These are phyloP conservation scores for Pachydiplax longipennis DNA, from an alignment of 2,888 invertebrate genomes.

Conservation along the genomic window DNA sequence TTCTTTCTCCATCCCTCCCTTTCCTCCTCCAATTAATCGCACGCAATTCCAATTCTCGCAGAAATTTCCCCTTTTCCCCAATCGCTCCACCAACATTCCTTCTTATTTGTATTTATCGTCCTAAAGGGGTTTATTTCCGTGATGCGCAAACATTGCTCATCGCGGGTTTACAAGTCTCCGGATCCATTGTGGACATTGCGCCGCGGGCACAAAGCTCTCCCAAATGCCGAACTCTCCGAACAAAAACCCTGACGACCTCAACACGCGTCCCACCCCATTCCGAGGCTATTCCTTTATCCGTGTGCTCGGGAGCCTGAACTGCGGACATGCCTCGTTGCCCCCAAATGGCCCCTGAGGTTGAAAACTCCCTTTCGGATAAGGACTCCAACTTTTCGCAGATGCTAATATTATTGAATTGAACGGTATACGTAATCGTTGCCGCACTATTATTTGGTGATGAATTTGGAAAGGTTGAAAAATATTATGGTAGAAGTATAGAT, in stretches of 20 bases:
- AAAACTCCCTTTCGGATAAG: neutral
- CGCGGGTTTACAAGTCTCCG: neutral
- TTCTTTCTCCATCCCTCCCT: too few relatives aligned
- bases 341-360: constrained; percentile 3
- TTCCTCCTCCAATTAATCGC: too few relatives aligned
- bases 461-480: too few relatives aligned
- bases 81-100: neutral
- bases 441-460: too few relatives aligned
- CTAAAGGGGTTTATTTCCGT: neutral
- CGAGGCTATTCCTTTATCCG: neutral
- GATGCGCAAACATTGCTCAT: neutral
- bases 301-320: neutral
- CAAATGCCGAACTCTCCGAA: neutral
- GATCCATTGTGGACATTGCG: neutral
- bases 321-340: constrained; percentile 33
- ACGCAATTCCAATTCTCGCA: neutral
- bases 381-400: too few relatives aligned
- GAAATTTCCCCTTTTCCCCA: neutral
- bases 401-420: too few relatives aligned
- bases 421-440: too few relatives aligned
- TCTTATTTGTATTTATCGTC: neutral
- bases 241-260: constrained; percentile 29
- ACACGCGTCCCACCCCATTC: neutral
- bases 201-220: neutral
- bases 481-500: too few relatives aligned